phyloP scores from a whole-genome alignment of 1,140 invertebrate species.

The Eufriesea mexicana region DNA sequence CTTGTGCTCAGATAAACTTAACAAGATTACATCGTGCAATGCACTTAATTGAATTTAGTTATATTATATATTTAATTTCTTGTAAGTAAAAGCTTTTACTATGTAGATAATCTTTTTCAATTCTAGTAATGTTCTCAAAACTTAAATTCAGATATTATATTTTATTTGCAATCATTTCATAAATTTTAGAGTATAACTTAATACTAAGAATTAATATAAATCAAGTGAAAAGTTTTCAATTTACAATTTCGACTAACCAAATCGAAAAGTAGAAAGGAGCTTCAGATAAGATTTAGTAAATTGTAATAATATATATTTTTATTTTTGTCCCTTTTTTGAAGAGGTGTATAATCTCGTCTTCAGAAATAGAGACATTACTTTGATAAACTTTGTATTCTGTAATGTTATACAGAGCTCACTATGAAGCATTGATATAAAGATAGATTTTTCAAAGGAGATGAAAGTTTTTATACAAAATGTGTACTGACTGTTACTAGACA shows the following conservation, averaged over 20 bases:
- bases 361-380: slow-evolving; percentile 51
- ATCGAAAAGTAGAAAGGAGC: slow-evolving; percentile 38
- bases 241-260: slow-evolving; percentile 40
- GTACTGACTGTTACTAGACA: slow-evolving; percentile 48
- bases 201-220: slow-evolving; percentile 34
- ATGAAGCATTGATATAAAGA: slow-evolving; percentile 54
- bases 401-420: slow-evolving; percentile 57
- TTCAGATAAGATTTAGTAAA: slow-evolving; percentile 44
- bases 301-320: slow-evolving; percentile 47
- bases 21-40: slow-evolving; percentile 47
- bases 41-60: slow-evolving; percentile 43
- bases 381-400: slow-evolving; percentile 59
- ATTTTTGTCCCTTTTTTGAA: slow-evolving; percentile 38
- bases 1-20: slow-evolving; percentile 51
- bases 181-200: slow-evolving; percentile 38
- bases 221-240: slow-evolving; percentile 39
- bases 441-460: slow-evolving; percentile 57
- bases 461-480: slow-evolving; percentile 53
- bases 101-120: neutral
- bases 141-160: neutral
- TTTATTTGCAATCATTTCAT: slow-evolving; percentile 22
- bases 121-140: slow-evolving; percentile 5
- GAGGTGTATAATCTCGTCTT: slow-evolving; percentile 25
- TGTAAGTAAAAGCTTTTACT: slow-evolving; percentile 20
- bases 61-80: slow-evolving; percentile 15